Base-by-base conservation (phyloP, 2,888 invertebrate species). In the Drosophila fulvimacula region DNA sequence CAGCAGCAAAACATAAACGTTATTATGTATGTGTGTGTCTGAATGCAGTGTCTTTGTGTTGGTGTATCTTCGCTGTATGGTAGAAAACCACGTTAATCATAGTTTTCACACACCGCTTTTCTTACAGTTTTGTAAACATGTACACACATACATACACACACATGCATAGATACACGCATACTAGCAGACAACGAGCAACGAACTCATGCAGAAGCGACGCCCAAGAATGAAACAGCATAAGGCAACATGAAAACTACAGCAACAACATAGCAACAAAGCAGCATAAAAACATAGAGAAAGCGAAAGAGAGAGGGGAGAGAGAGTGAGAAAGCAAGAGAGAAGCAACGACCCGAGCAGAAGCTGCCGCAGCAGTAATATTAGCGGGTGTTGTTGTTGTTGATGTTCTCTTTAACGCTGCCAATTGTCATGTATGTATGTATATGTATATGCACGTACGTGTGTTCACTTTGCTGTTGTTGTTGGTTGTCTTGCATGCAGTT, bases 61-160 rank as follows among this genome's bases (percentile, higher is more conserved):
- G 48, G 34, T 71, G 62, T 59, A 57, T 62, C 46, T 38, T 48
- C 46, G 17, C 62, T 74, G 59, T 74, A 59, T 76, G 61, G 70
- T 71, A 73, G 75, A 73, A 80, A 80, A 80, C 62, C 59, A 74
- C 59, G 72, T 76, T 73, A 73, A 82, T 81, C 81, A 84, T 79
- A 79, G 81, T 85, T 86, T 81, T 86, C 79, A 82, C 83, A 83
- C 81, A 86, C 81, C 67, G 82, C 84, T 86, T 82, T 85, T 76
- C 87, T 86, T 87, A 78, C 81, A 85, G 81, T 82, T 86, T 86
- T 87, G 84, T 86, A 86, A 87, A 86, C 85, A 84, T 78, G 64
- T 81, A 75, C 73, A 70, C 63, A 76, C 51, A 55, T 32, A 62
- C 32, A 60, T 48, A 59, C 36, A 27, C 48, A 76, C 49, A 55